Evolutionary conservation across 64 coral and sea anemone genomes (phyloP), one percentile per base, ranked within the genome.

Genomic region (Pocillopora verrucosa): DNA sequence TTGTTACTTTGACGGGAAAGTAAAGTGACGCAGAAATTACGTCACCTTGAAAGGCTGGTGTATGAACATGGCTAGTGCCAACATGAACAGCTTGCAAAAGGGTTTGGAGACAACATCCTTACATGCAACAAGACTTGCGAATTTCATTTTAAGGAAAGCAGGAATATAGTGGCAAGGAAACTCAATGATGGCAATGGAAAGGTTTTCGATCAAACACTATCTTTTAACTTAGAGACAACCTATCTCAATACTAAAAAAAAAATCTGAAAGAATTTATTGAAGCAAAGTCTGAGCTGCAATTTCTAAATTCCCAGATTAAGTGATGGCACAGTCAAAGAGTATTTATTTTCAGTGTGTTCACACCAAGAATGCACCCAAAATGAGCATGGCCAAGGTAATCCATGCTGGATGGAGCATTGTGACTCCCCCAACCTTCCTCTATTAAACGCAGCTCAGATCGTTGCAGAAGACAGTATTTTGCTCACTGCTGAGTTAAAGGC

Each of bases 301-400:
- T 86, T 83, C 56, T 86, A 58, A 79, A 57, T 25, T 69, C 90
- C 26, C 88, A 77, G 86, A 75, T 92, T 35, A 76, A 92, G 26
- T 92, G 91, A 72, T 92, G 83, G 68, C 24, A 80, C 34, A 67
- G 61, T 13, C 76, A 74, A 36, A 86, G 82, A 38, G 90, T 35
- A 58, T 86, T 79, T 75, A 83, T 90, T 73, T 90, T 80, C 51
- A 11, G 67, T 76, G 76, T 76, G 11, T 89, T 89, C 69, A 16
- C 76, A 17, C 88, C 88, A 20, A 9, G 16, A 51, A 72, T 72
- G 82, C 34, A 1, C 90, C 90, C 13, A 67, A 26, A 64, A 78
- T 92, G 81, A 92, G 78, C 74, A 38, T 86, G 17, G 74, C 90
- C 56, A 74, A 92, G n/a, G 81, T 92, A 0, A 72, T 92, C 9